Percentiles rank a stretch among this genome's conserved stretches.
These are phyloP conservation scores for Drosophila macrothrix DNA, from an alignment of 2,888 invertebrate species.

Conservation along the genomic window DNA sequence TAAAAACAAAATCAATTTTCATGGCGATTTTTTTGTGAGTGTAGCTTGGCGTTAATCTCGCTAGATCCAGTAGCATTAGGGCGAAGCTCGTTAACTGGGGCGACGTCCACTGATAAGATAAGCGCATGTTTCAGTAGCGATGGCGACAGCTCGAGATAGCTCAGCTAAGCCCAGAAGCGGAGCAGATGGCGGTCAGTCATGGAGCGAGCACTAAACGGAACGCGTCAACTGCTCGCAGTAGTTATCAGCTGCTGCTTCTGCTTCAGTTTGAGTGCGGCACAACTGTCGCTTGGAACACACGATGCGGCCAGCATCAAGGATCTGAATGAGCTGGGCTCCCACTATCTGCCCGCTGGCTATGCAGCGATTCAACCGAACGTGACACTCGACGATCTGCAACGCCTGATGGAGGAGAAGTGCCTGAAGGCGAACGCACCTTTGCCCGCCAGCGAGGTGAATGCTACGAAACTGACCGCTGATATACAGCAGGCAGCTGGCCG, in stretches of 20 bases:
- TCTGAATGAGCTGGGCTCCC: constrained; percentile 54
- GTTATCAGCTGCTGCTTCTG: constrained; percentile 18
- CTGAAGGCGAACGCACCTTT: constrained; percentile 87
- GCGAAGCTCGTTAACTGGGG: not conserved
- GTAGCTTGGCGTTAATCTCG: constrained; percentile 21
- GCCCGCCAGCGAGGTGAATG: constrained; percentile 35
- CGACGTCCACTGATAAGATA: constrained; percentile 44
- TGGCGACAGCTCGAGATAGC: constrained; percentile 3
- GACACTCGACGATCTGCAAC: constrained; percentile 85
- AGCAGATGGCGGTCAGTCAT: constrained; percentile 42
- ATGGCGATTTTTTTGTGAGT: not conserved
- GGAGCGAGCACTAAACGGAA: constrained; percentile 42
- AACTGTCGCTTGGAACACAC: constrained; percentile 24
- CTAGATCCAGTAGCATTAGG: constrained; percentile 12
- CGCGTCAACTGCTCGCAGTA: constrained; percentile 29
- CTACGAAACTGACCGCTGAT: constrained; percentile 31
- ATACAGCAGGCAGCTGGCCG: constrained; percentile 54
- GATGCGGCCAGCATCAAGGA: constrained; percentile 42
- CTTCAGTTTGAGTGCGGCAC: constrained; percentile 14
- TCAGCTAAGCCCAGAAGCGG: not conserved
- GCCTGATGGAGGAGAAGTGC: constrained; percentile 88
- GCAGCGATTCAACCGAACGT: constrained; percentile 43
- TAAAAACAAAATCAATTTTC: not conserved
- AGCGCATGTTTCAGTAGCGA: constrained; percentile 2
- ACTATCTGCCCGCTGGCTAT: constrained; percentile 67